These are phyloP conservation scores for Stegodyphus dumicola DNA, from an alignment of 1,140 invertebrate species.

Conservation along the genomic window DNA sequence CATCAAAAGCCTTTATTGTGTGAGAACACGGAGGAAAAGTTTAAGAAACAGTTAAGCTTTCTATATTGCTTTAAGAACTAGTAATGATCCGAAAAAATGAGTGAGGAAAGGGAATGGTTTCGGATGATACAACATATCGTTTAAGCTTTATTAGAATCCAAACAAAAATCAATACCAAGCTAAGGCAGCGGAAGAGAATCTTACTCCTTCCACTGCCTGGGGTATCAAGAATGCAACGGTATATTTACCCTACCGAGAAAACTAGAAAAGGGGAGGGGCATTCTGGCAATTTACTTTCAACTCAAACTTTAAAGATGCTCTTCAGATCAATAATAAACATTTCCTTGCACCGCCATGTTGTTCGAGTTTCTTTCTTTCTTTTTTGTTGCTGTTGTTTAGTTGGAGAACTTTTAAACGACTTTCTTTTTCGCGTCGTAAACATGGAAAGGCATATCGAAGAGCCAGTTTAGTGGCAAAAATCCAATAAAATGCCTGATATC, in stretches of 20 bases:
- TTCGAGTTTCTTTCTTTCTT: neutral
- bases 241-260: conserved; percentile 33
- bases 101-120: neutral
- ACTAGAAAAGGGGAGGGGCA: neutral
- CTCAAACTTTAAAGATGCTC: conserved; percentile 58
- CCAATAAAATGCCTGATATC: conserved; percentile 52
- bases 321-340: conserved; percentile 56
- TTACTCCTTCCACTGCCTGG: conserved; percentile 5
- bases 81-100: neutral
- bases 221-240: conserved; percentile 18
- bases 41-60: no score
- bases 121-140: conserved; percentile 37
- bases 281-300: conserved; percentile 54
- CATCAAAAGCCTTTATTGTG: no score
- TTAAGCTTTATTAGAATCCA: conserved; percentile 53
- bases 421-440: conserved; percentile 34
- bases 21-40: no score
- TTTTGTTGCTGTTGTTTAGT: neutral
- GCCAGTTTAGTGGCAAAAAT: conserved; percentile 47
- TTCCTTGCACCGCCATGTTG: neutral
- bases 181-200: neutral
- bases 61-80: no score
- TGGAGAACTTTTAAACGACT: conserved; percentile 35
- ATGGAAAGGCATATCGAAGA: conserved; percentile 23
- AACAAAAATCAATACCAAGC: conserved; percentile 46